Evolutionary conservation across 2,797 vertebrate species (phyloP).

Genomic region (Pelodytes ibericus): DNA sequence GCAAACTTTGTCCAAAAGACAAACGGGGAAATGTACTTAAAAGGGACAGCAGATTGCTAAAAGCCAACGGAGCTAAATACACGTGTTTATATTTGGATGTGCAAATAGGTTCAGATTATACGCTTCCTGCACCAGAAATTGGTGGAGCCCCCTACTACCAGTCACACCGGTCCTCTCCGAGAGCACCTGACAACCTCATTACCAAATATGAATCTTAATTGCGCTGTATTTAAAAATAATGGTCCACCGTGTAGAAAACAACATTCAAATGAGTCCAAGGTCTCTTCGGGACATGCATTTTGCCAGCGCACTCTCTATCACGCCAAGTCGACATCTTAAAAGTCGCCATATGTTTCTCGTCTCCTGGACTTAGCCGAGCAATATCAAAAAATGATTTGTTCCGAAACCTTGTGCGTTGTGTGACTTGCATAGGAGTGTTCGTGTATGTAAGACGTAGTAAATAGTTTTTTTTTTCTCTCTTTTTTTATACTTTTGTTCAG

Average conservation of each 20-base stretch:
- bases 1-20: conserved; percentile 80
- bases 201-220: conserved; percentile 79
- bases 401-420: conserved; percentile 67
- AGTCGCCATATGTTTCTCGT: conserved; percentile 74
- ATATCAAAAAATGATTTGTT: conserved; percentile 66
- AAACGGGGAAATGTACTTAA: conserved; percentile 73
- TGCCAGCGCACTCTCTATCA: conserved; percentile 63
- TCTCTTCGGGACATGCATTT: conserved; percentile 68
- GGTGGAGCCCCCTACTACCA: conserved; percentile 70
- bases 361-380: conserved; percentile 72
- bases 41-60: conserved; percentile 77
- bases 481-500: conserved; percentile 58
- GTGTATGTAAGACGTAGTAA: conserved; percentile 69
- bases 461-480: conserved; percentile 65
- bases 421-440: conserved; percentile 65
- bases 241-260: conserved; percentile 70
- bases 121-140: conserved; percentile 77
- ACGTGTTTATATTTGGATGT: conserved; percentile 83
- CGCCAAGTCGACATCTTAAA: conserved; percentile 44
- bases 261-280: conserved; percentile 74
- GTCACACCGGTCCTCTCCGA: conserved; percentile 72
- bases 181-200: conserved; percentile 81
- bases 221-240: conserved; percentile 77
- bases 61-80: conserved; percentile 80
- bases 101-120: conserved; percentile 74